Base-by-base conservation (phyloP, 2,888 invertebrate species). In the Syritta pipiens region DNA sequence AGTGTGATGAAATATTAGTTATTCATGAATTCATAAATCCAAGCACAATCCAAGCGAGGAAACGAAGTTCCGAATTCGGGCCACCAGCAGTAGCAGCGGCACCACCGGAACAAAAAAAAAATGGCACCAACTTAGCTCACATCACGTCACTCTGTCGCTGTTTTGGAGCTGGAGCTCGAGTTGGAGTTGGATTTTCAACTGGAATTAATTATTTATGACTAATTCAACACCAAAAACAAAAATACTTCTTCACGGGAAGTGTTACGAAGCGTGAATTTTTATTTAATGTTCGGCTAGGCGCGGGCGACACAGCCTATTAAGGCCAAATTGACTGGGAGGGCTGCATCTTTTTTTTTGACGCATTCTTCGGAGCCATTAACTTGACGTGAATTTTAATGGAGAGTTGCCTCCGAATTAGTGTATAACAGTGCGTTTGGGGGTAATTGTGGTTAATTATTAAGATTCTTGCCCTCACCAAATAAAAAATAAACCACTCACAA, bases 221-320 rank as follows among this genome's bases (percentile, higher is more conserved):
- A 67, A 67, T 67, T 59, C 51, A 65, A 59, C 42, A 44, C 51
- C 49, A 42, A 74, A 59, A 37, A 37, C n/a, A n/a, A n/a, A n/a
- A n/a, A n/a, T n/a, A n/a, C 28, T 51, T 20, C 20, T 37, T 28
- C 10, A 51, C 37, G 28, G 37, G 44, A 59, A 74, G 44, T 59
- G 44, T 59, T 67, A 37, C 51, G 67, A 59, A 51, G 32, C 74
- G 59, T 67, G 51, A 74, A 74, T 65, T 28, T 57, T 59, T 59
- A 22, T 49, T 42, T 49, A 20, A 71, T 55, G 53, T 24, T 28
- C 3, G 20, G 17, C 44, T 24, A 46, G 51, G 32, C n/a, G 44
- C 49, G 26, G 51, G 32, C 28, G 65, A 28, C 35, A 28, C 22
- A 19, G n/a, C 74, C 74, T 51, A 37, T 57, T 72, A 51, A 17